These are phyloP conservation scores for Andrena hattorfiana DNA, from an alignment of 2,888 invertebrate species.

Conservation along the genomic window DNA sequence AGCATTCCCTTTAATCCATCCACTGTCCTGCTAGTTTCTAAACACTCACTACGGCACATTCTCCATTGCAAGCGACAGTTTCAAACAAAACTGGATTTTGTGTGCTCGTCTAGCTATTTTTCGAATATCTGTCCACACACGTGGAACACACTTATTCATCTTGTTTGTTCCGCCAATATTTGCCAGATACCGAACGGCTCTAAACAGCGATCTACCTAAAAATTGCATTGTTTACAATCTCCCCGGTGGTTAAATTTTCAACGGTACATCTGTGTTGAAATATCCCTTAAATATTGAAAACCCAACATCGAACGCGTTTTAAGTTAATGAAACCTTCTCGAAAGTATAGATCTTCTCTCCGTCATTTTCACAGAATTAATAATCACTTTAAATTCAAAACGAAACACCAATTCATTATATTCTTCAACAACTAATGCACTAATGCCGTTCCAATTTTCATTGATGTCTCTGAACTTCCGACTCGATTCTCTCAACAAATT, in stretches of 20 bases:
- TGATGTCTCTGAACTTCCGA: too few relatives aligned
- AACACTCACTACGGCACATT: background rate
- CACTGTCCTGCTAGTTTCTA: background rate
- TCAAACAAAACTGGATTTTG: background rate
- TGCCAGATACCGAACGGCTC: background rate
- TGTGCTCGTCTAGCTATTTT: background rate
- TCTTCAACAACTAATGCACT: too few relatives aligned
- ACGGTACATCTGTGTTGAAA: background rate
- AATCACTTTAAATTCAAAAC: too few relatives aligned
- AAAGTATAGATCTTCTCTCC: too few relatives aligned
- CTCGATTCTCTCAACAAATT: too few relatives aligned
- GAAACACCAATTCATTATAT: too few relatives aligned
- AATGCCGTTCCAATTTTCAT: too few relatives aligned
- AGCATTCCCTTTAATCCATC: background rate
- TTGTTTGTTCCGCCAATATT: background rate
- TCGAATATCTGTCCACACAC: background rate
- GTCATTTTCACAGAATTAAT: too few relatives aligned
- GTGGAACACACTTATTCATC: background rate
- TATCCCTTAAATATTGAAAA: too few relatives aligned
- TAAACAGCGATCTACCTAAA: background rate
- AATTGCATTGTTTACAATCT: conserved; percentile 3
- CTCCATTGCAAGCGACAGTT: background rate
- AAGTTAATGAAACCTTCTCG: too few relatives aligned
- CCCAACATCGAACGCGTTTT: too few relatives aligned
- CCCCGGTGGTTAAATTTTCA: background rate